Base-by-base conservation (phyloP, 2,797 vertebrate species). In the Momotus momota region DNA sequence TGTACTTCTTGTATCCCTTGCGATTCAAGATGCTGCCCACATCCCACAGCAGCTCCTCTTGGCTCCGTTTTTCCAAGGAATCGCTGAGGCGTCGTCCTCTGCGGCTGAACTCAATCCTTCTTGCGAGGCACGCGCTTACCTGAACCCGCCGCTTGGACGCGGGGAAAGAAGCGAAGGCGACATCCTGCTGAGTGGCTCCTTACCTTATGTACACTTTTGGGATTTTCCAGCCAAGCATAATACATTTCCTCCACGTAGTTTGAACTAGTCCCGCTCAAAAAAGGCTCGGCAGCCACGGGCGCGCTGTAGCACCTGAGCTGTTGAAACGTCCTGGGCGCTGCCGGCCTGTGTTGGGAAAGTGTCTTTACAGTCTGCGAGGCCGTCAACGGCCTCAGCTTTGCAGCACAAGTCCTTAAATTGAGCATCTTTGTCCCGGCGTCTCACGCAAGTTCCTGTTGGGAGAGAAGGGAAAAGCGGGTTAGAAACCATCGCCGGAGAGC, bases 161-260 rank as follows among this genome's bases (percentile, higher is more conserved):
- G 29, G 18, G 18, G 66, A 33, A 25, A 79, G 51, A 71, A 49
- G 35, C 4, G 5, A 52, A 67, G 58, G 48, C 12, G 8, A 26
- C 1, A 5, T 86, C 86, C 87, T 82, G 81, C 60, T 5, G 11
- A 92, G 87, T 29, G 90, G 77, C 73, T 85, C 89, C 97, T 97
- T 98, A 99, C 99, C 99, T 99, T 99, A 98, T 99, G 99, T 66
- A 99, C 99, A 94, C 98, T 99, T 97, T 98, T 98, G 91, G 99
- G 99, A 86, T 99, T 98, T 97, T 99, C 99, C 98, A 99, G 98
- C 99, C 99, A 99, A 3, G 99, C 98, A 71, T 97, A 98, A 97
- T 99, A 99, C 99, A 99, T 99, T 97, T 99, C 99, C 97, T 99
- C 99, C 97, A 99, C 97, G 90, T 99, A 99, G 98, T 99, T 99